A percentile compares a stretch with the other conserved stretches of the same genome.
phyloP scores from a whole-genome alignment of 2,888 invertebrate species.

The Acleris cristana region DNA sequence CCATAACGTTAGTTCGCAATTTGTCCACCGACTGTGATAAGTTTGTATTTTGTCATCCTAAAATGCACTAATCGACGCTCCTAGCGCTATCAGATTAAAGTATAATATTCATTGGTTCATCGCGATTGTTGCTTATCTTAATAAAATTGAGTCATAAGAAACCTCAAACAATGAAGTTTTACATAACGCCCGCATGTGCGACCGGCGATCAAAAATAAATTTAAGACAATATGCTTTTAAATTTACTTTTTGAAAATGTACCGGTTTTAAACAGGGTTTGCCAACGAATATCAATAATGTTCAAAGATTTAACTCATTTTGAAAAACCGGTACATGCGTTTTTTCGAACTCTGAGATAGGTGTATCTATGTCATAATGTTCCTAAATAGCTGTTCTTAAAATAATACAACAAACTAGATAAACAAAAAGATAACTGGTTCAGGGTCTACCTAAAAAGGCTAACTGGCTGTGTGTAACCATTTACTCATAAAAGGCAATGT shows the following conservation, averaged over 20 bases:
- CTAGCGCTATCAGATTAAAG: conserved; percentile 7
- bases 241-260: background rate
- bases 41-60: conserved; percentile 13
- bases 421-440: conserved; percentile 6
- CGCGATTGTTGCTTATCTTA: background rate
- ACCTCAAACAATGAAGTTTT: conserved; percentile 66
- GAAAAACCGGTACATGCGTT: no score
- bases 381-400: background rate
- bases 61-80: conserved; percentile 7
- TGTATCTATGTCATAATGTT: background rate
- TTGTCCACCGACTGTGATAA: conserved; percentile 5
- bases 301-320: no score
- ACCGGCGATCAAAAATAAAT: background rate
- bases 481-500: background rate
- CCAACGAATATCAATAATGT: background rate
- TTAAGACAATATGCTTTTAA: background rate
- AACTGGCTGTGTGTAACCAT: background rate
- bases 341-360: background rate
- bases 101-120: conserved; percentile 15
- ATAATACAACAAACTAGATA: background rate
- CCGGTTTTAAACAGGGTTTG: background rate
- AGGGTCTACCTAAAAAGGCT: conserved; percentile 1
- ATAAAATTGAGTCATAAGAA: conserved; percentile 56
- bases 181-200: conserved; percentile 71
- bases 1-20: conserved; percentile 4